Evolutionary conservation across 1,140 invertebrate genomes (phyloP).

Genomic region (Drosophila insularis): DNA sequence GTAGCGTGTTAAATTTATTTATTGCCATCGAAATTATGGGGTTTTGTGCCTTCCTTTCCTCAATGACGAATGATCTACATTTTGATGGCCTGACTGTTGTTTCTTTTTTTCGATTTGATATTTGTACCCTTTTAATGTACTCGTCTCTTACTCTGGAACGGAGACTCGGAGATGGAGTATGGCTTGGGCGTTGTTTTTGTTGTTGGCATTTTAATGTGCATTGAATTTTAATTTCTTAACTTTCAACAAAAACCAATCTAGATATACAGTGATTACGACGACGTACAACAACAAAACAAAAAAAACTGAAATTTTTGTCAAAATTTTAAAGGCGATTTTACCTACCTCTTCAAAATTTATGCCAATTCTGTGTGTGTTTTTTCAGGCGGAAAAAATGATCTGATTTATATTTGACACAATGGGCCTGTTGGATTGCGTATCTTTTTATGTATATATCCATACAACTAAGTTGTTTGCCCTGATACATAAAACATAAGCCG

Average conservation of each 20-base stretch:
- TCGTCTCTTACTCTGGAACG: constrained; percentile 5
- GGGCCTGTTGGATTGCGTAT: constrained; percentile 27
- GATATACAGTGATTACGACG: constrained; percentile 42
- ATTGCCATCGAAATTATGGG: constrained; percentile 66
- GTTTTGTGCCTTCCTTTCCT: constrained; percentile 48
- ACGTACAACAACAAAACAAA: constrained; percentile 34
- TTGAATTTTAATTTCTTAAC: constrained; percentile 78
- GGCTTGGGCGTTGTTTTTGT: constrained; percentile 36
- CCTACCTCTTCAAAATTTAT: constrained; percentile 63
- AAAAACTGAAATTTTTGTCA: constrained; percentile 69
- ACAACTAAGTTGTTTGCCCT: constrained; percentile 56
- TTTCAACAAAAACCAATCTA: constrained; percentile 61
- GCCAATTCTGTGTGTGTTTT: constrained; percentile 59
- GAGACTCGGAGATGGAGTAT: constrained; percentile 30
- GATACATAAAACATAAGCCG: constrained; percentile 80
- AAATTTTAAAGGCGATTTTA: constrained; percentile 66
- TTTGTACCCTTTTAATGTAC: constrained; percentile 68
- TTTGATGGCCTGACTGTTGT: constrained; percentile 60
- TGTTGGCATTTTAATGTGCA: constrained; percentile 76
- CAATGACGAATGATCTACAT: constrained; percentile 78
- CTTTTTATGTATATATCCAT: constrained; percentile 28
- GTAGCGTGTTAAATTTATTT: constrained; percentile 74
- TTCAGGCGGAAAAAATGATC: constrained; percentile 72
- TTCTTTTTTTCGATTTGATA: constrained; percentile 42
- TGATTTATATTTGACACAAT: constrained; percentile 82